Evolutionary conservation across 1,140 invertebrate genomes (phyloP).

Genomic region (Pseudachorutes palmiensis): DNA sequence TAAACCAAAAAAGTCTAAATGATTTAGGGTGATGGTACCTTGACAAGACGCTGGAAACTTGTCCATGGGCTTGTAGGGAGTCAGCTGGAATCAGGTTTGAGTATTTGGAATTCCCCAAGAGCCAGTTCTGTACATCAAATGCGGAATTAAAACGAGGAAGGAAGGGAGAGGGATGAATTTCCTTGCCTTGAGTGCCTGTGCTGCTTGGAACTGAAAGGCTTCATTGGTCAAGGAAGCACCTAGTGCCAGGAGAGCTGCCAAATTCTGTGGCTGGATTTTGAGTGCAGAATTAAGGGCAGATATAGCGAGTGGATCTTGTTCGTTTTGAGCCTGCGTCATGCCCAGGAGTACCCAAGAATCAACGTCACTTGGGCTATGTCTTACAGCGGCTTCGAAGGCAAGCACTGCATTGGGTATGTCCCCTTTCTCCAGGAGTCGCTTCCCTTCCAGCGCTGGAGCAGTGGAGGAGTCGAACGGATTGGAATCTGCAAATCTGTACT

Average conservation of each 20-base stretch:
- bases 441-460: conserved; percentile 79
- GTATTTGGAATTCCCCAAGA: conserved; percentile 77
- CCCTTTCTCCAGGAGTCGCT: conserved; percentile 68
- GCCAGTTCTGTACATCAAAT: conserved; percentile 65
- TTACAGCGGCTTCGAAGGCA: conserved; percentile 90
- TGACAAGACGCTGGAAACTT: conserved; percentile 26
- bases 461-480: conserved; percentile 74
- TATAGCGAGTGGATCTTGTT: conserved; percentile 80
- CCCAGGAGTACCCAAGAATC: conserved; percentile 76
- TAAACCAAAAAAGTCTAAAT: too few species aligned
- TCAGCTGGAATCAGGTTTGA: conserved; percentile 57
- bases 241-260: conserved; percentile 75
- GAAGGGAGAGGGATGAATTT: neutral
- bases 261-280: conserved; percentile 69
- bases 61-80: conserved; percentile 22
- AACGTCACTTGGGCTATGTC: conserved; percentile 68
- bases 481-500: conserved; percentile 74
- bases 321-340: conserved; percentile 87
- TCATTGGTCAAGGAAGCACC: conserved; percentile 96
- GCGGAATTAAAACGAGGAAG: conserved; percentile 13
- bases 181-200: conserved; percentile 46
- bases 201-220: conserved; percentile 50
- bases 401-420: conserved; percentile 92
- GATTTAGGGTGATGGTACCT: too few species aligned
- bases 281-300: conserved; percentile 78